Percentiles rank a stretch among this genome's conserved stretches.
Conservation (phyloP, 2,113 vertebrate species). For the Mesitornis unicolor region DNA sequence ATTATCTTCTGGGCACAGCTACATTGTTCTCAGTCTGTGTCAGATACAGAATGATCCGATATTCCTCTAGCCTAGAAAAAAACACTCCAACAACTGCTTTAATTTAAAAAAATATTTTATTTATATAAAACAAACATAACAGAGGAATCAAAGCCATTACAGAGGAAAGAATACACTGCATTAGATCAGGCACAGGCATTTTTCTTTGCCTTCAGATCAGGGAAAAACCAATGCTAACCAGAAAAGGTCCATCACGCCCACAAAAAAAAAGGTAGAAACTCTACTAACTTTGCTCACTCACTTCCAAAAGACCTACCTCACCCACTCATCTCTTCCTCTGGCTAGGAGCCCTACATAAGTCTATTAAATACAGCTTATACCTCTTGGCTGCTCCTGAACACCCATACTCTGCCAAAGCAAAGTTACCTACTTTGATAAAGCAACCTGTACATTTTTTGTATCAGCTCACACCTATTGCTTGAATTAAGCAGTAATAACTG, state of each 20-base stretch:
- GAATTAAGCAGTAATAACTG: not conserved
- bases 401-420: not conserved
- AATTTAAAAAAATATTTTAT: not conserved
- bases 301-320: not conserved
- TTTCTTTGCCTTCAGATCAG: not conserved
- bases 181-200: not conserved
- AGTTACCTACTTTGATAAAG: not conserved
- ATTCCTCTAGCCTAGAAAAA: not conserved
- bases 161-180: not conserved
- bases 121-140: not conserved
- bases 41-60: not conserved
- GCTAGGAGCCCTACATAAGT: not conserved
- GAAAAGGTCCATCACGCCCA: not conserved
- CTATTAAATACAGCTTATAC: not conserved
- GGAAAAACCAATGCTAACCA: not conserved
- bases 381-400: not conserved
- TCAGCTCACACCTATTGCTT: not conserved
- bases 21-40: not conserved
- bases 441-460: not conserved
- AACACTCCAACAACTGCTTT: not conserved
- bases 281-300: not conserved
- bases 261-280: not conserved
- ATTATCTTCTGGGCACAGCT: not conserved
- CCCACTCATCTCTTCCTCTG: not conserved
- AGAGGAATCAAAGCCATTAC: not conserved